A percentile compares a stretch with the other conserved stretches of the same genome.
Evolutionary conservation across 1,140 invertebrate genomes (phyloP).

Genomic region (Tribolium castaneum): DNA sequence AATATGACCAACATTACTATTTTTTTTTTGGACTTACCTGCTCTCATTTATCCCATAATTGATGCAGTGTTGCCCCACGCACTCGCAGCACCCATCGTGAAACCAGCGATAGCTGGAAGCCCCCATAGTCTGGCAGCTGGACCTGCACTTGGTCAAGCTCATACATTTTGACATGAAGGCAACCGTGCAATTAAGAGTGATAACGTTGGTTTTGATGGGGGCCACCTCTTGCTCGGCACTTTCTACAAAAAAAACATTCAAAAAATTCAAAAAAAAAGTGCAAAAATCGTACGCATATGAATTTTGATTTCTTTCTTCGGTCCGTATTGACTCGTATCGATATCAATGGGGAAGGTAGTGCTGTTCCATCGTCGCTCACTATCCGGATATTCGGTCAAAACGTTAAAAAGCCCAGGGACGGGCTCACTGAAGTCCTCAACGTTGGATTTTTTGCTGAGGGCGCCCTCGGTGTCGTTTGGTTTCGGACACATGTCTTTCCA

Average conservation of each 20-base stretch:
- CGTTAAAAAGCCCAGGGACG: slow-evolving; percentile 84
- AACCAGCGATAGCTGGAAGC: slow-evolving; percentile 88
- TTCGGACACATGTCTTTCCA: slow-evolving; percentile 92
- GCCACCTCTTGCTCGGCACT: slow-evolving; percentile 72
- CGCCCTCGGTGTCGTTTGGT: slow-evolving; percentile 76
- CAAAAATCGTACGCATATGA: slow-evolving; percentile 70
- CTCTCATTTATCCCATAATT: slow-evolving; percentile 94
- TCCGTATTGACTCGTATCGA: slow-evolving; percentile 63
- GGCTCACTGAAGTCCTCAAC: slow-evolving; percentile 86
- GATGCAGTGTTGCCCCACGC: slow-evolving; percentile 88
- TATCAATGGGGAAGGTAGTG: slow-evolving; percentile 82
- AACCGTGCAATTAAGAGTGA: slow-evolving; percentile 90
- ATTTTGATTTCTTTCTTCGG: slow-evolving; percentile 76
- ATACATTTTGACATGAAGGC: slow-evolving; percentile 92
- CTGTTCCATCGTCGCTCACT: slow-evolving; percentile 78
- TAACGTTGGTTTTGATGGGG: slow-evolving; percentile 71
- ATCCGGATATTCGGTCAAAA: slow-evolving; percentile 83
- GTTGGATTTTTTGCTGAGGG: slow-evolving; percentile 82
- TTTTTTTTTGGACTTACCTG: slow-evolving; percentile 63
- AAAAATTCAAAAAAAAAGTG: neutral
- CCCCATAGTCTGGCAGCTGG: slow-evolving; percentile 79
- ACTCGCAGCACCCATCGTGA: slow-evolving; percentile 95
- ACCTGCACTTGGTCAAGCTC: slow-evolving; percentile 88
- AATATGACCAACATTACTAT: too few species aligned
- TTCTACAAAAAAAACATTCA: slow-evolving; percentile 65